Evolutionary conservation across 2,797 vertebrate genomes (phyloP), one percentile per base, ranked within the genome.

Genomic region (Epinephelus malabaricus): DNA sequence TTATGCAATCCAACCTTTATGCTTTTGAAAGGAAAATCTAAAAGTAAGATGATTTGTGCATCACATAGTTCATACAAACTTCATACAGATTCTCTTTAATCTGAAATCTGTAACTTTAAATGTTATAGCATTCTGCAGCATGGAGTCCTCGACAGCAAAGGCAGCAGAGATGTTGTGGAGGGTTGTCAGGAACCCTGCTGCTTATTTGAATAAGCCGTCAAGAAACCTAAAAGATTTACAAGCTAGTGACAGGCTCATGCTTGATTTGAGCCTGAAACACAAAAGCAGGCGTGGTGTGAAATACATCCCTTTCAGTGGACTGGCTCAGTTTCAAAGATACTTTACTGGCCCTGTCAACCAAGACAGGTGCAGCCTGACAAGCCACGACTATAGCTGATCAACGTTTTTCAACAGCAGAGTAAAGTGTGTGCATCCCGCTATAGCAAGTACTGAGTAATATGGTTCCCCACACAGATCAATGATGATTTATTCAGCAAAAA

Each of bases 291-390:
- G 0, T 2, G 6, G 7, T 21, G 55, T 69, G 40, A 59, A 61
- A 72, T 18, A 17, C 46, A 76, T 58, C 2, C 15, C 21, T 73
- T 66, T 5, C 79, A 69, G 54, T 38, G 43, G 58, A 54, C 55
- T n/a, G 63, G 6, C 25, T 38, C 6, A 3, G 18, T 38, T 58
- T 71, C 2, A 3, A 45, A 46, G 53, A 17, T 18, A 58, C 56
- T 65, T 69, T 25, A 43, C 10, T 45, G 34, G 13, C 58, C 62
- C 19, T 71, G 30, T 69, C 67, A 51, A 7, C 46, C 7, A 30
- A 60, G 23, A 63, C 81, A 78, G 63, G 73, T 65, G 73, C 75
- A 62, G 25, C 25, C 65, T 45, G 56, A 64, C 55, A 63, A 59
- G 68, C 25, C 6, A 18, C 62, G 67, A 68, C 60, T 25, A 49